A percentile compares a stretch with the other conserved stretches of the same genome.
Evolutionary conservation across 2,888 invertebrate genomes (phyloP).

Genomic region (Lithophane semibrunnea): DNA sequence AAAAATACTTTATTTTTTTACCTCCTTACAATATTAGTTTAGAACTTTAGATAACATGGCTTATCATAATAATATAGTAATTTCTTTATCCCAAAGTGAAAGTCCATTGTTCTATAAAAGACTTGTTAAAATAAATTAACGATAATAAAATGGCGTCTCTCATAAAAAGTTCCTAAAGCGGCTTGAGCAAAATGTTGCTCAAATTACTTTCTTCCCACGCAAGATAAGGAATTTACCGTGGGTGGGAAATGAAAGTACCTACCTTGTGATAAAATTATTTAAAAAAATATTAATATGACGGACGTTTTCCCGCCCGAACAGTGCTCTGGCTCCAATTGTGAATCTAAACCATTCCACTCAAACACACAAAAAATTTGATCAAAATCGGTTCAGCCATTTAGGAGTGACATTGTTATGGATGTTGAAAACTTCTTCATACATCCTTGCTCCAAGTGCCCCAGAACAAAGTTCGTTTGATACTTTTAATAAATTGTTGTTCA

Average conservation of each 20-base stretch:
- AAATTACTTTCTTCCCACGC: conserved; percentile 50
- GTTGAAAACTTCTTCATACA: not conserved
- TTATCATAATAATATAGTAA: not conserved
- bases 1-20: not conserved
- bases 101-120: conserved; percentile 43
- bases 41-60: not conserved
- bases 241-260: conserved; percentile 26
- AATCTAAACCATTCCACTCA: no score
- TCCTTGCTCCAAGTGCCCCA: not conserved
- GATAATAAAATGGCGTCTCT: conserved; percentile 3
- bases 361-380: not conserved
- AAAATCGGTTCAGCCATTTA: no score
- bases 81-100: conserved; percentile 30
- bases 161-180: conserved; percentile 41
- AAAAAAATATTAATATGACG: not conserved
- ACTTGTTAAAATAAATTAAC: conserved; percentile 37
- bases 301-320: not conserved
- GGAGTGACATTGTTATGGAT: no score
- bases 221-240: conserved; percentile 17
- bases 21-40: not conserved
- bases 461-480: conserved; percentile 3
- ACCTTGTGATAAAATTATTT: not conserved
- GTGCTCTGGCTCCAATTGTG: no score
- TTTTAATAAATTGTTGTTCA: not conserved
- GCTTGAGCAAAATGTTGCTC: conserved; percentile 32